Percentiles rank a stretch among this genome's conserved stretches.
Evolutionary conservation across 1,140 invertebrate genomes (phyloP).

Genomic region (Pseudomyrmex gracilis): DNA sequence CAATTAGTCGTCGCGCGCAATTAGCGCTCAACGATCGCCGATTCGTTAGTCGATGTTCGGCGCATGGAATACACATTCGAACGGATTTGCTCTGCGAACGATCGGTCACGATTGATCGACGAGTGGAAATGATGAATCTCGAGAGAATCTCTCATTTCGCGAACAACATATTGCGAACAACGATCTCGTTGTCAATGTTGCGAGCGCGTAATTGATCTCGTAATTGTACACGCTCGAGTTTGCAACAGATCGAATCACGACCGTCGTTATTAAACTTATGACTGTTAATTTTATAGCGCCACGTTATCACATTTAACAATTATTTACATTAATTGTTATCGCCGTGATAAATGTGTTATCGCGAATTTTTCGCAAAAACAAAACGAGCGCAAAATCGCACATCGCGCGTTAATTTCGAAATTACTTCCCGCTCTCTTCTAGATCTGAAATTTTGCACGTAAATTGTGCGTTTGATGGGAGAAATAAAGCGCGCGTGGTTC

Average conservation of each 20-base stretch:
- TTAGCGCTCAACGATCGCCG: constrained; percentile 24
- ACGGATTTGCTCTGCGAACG: not conserved
- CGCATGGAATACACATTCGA: too few relatives aligned
- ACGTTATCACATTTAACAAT: not conserved
- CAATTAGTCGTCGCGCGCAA: constrained; percentile 36
- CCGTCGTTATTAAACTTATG: not conserved
- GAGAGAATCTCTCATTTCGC: not conserved
- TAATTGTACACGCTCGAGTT: too few relatives aligned
- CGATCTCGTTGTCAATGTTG: not conserved
- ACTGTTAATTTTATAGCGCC: not conserved
- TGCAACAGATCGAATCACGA: not conserved
- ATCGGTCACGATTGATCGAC: too few relatives aligned
- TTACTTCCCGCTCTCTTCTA: not conserved
- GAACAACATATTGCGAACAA: not conserved
- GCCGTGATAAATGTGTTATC: not conserved
- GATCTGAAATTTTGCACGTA: not conserved
- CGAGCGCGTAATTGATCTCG: not conserved
- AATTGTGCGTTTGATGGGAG: not conserved
- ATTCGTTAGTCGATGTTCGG: not conserved
- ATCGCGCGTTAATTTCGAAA: not conserved
- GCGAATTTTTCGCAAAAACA: not conserved
- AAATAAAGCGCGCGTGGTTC: not conserved
- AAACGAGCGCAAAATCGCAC: not conserved
- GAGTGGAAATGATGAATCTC: too few relatives aligned
- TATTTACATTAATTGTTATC: not conserved